These are phyloP conservation scores for Copidosoma floridanum DNA, from an alignment of 1,140 invertebrate species.

Conservation along the genomic window DNA sequence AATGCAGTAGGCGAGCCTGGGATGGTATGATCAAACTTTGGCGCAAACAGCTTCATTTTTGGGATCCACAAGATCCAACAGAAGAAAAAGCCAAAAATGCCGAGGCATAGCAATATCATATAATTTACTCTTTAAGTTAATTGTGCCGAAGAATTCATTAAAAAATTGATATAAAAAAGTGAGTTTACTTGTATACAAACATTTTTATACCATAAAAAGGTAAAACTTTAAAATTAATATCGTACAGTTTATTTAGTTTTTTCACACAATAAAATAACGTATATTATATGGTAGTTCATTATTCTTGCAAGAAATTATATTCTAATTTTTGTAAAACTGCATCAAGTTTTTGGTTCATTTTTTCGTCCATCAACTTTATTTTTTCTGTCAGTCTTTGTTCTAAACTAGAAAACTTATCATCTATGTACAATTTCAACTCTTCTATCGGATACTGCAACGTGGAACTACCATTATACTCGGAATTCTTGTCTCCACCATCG, in stretches of 20 bases:
- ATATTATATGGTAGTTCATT: too few species aligned
- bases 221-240: constrained; percentile 11
- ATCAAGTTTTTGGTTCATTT: constrained; percentile 46
- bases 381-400: constrained; percentile 43
- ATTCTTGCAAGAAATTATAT: not conserved
- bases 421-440: constrained; percentile 41
- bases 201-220: constrained; percentile 22
- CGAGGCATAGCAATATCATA: constrained; percentile 5
- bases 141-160: too few species aligned
- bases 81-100: constrained; percentile 18
- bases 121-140: constrained; percentile 6
- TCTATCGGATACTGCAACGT: not conserved
- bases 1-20: constrained; percentile 88
- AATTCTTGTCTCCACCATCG: not conserved
- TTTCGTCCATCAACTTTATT: constrained; percentile 42
- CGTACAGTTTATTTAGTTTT: not conserved
- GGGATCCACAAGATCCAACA: constrained; percentile 61
- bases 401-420: constrained; percentile 46
- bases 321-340: constrained; percentile 36
- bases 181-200: not conserved
- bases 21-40: constrained; percentile 84
- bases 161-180: constrained; percentile 4
- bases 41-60: constrained; percentile 81
- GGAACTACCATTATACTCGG: constrained; percentile 11
- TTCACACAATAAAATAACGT: not conserved